Base-by-base conservation (phyloP, 2,113 vertebrate species). In the Hippocampus barbouri region DNA sequence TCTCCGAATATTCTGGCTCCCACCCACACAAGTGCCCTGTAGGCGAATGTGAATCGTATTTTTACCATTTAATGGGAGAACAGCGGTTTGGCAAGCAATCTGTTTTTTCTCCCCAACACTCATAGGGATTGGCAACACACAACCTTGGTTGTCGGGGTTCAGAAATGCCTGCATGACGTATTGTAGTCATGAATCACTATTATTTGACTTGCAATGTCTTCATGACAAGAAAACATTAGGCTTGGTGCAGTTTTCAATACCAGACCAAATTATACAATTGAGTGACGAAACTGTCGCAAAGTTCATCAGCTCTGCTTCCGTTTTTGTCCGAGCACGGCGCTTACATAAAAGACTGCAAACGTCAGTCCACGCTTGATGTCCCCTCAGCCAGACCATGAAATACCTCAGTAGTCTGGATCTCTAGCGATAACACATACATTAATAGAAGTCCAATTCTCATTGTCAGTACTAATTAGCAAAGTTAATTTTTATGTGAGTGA, bases 401-500 rank as follows among this genome's bases (percentile, higher is more conserved):
- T 85, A 71, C 79, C 69, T 60, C 70, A 79, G 73, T 84, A 82
- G 87, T 80, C 88, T 87, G 87, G 85, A 88, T 89, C 78, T 77
- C 38, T 70, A 74, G 45, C 66, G 87, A 88, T 90, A 88, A 84
- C 71, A 76, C 72, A 75, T 69, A 86, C 87, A 88, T 89, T 88
- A 90, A 80, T 83, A 79, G 71, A 83, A 88, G 77, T 82, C 86
- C 86, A 84, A 62, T 79, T 87, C 82, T 84, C 72, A 83, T 86
- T 87, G 84, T 85, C 82, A 81, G 79, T 75, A 85, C 79, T 88
- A 88, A 89, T 88, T 79, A 84, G 78, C 56, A 89, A 90, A 88
- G 87, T 89, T 88, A 34, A 34, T 34, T 34, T 30, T 34, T 34
- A 5, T 34, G 30, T 34, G 30, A 34, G 30, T 34, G 30, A 34